Evolutionary conservation across 2,113 vertebrate species (phyloP).

Genomic region (Oncorhynchus mykiss): DNA sequence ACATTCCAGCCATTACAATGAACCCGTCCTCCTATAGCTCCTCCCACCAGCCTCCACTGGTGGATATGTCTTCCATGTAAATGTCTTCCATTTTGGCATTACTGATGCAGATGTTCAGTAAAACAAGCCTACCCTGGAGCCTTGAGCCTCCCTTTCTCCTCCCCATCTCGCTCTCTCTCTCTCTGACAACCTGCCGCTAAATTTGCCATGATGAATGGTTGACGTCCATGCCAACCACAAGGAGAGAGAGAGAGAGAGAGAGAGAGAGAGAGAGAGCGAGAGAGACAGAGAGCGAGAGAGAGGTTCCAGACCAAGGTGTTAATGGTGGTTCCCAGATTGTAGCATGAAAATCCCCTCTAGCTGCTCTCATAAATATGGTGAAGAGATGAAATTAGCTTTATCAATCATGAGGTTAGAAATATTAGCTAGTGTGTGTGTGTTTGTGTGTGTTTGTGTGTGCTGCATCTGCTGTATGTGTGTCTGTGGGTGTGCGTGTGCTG

Average conservation of each 20-base stretch:
- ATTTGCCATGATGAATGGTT: conserved; percentile 94
- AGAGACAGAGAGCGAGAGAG: too few species aligned
- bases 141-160: conserved; percentile 50
- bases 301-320: conserved; percentile 86
- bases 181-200: conserved; percentile 81
- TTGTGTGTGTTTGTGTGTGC: too few species aligned
- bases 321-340: conserved; percentile 91
- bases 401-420: conserved; percentile 91
- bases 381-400: conserved; percentile 82
- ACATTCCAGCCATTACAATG: too few species aligned
- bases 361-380: conserved; percentile 97
- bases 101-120: conserved; percentile 92
- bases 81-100: conserved; percentile 74
- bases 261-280: too few species aligned
- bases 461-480: too few species aligned
- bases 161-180: conserved; percentile 37
- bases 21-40: too few species aligned
- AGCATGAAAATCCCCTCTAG: conserved; percentile 95
- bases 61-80: conserved; percentile 48
- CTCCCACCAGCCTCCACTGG: conserved; percentile 34
- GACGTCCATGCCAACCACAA: conserved; percentile 88
- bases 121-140: conserved; percentile 88
- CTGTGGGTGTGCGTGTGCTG: too few species aligned
- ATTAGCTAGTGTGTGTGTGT: conserved; percentile 55
- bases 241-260: conserved; percentile 41